Conservation (phyloP, 2,888 invertebrate genomes). For the Drosophila suboccidentalis region DNA sequence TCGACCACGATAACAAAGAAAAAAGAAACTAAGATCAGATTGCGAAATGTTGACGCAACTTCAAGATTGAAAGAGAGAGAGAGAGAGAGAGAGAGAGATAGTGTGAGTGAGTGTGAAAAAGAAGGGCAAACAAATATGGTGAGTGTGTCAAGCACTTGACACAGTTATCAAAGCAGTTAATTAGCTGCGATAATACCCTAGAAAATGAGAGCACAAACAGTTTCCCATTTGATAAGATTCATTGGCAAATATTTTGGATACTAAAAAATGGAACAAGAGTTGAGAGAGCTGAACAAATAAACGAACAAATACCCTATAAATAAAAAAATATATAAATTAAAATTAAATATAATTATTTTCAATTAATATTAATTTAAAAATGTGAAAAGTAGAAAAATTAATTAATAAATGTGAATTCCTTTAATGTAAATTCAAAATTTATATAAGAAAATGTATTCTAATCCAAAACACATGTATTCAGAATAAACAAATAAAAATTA, state of each 20-base stretch:
- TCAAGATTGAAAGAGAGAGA: not conserved
- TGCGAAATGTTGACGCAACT: slow-evolving; percentile 58
- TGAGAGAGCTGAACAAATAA: not conserved
- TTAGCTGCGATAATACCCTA: slow-evolving; percentile 40
- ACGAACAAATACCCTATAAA: not conserved
- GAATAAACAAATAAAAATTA: too few relatives aligned
- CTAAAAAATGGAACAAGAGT: not conserved
- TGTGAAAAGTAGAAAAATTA: too few relatives aligned
- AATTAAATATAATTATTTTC: too few relatives aligned
- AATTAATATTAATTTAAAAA: too few relatives aligned
- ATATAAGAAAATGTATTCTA: too few relatives aligned
- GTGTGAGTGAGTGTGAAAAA: slow-evolving; percentile 20
- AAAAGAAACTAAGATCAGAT: slow-evolving; percentile 37
- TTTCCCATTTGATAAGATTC: slow-evolving; percentile 9
- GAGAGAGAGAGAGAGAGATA: not conserved
- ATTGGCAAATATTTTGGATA: slow-evolving; percentile 5
- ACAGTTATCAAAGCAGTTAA: slow-evolving; percentile 49
- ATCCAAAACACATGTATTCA: too few relatives aligned
- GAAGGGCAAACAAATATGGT: slow-evolving; percentile 55
- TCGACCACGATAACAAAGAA: slow-evolving; percentile 38
- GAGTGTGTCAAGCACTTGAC: slow-evolving; percentile 53
- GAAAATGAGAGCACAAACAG: not conserved
- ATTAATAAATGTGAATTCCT: too few relatives aligned
- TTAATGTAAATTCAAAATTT: too few relatives aligned
- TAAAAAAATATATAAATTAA: too few relatives aligned